Percentiles rank a stretch among this genome's conserved stretches.
Conservation (phyloP, 2,113 vertebrate genomes). For the Amblyopsis rosae region DNA sequence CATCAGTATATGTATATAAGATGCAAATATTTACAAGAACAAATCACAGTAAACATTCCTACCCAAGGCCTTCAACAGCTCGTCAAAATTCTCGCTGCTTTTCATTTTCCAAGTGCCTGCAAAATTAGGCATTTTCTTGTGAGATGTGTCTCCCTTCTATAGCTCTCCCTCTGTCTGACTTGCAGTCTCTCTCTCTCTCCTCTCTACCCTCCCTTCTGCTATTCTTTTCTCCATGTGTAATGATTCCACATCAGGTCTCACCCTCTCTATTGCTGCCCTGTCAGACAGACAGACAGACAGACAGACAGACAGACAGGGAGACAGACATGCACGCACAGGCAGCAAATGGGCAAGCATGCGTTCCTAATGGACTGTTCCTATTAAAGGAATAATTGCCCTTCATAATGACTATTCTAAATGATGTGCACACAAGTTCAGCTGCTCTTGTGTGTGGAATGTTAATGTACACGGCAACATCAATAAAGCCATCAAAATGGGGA, state of each 20-base stretch:
- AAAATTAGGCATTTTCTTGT: conserved; percentile 84
- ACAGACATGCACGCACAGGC: conserved; percentile 5
- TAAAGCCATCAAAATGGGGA: conserved; percentile 4
- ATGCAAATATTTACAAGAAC: not conserved
- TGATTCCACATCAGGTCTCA: conserved; percentile 48
- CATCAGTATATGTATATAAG: not conserved
- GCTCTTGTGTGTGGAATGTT: not conserved
- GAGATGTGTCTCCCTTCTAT: conserved; percentile 11
- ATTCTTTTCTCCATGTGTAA: conserved; percentile 42
- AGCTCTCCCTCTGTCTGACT: conserved; percentile 18
- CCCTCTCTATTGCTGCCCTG: conserved; percentile 3
- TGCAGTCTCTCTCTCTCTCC: conserved; percentile 25
- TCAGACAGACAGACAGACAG: not conserved
- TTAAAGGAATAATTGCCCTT: conserved; percentile 4
- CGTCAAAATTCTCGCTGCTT: conserved; percentile 90
- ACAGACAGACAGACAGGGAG: conserved; percentile 14
- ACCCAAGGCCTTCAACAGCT: conserved; percentile 91
- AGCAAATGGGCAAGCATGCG: conserved; percentile 29
- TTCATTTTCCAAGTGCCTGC: conserved; percentile 90
- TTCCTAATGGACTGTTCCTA: conserved; percentile 34
- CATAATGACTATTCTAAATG: conserved; percentile 4
- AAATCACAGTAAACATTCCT: conserved; percentile 44
- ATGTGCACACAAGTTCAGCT: conserved; percentile 10
- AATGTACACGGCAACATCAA: conserved; percentile 1
- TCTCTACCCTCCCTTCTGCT: conserved; percentile 12